Evolutionary conservation across 2,113 vertebrate genomes (phyloP).

Genomic region (Caranx melampygus): DNA sequence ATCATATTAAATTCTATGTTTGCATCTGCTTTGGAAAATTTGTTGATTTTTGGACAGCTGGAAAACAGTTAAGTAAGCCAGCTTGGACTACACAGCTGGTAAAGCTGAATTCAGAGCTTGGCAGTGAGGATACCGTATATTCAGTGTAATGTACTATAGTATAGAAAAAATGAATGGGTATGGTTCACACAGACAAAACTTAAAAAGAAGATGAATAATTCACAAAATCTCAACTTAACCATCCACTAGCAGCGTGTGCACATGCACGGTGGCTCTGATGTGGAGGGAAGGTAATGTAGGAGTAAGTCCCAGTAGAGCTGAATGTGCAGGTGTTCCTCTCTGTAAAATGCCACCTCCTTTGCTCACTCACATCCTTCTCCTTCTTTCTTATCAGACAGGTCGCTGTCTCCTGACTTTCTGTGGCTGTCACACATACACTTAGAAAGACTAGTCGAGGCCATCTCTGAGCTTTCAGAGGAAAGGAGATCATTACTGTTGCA

Average conservation of each 20-base stretch:
- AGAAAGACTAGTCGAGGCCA: conserved; percentile 68
- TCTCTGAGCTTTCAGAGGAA: conserved; percentile 66
- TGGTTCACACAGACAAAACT: conserved; percentile 64
- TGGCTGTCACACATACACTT: conserved; percentile 88
- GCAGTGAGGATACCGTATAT: conserved; percentile 4
- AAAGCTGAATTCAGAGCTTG: conserved; percentile 10
- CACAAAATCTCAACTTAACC: conserved; percentile 91
- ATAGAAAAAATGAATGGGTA: conserved; percentile 40
- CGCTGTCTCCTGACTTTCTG: conserved; percentile 93
- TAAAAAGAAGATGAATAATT: conserved; percentile 96
- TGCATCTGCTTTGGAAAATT: conserved; percentile 48
- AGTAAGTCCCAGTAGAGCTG: conserved; percentile 94
- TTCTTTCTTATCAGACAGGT: conserved; percentile 87
- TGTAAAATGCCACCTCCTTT: conserved; percentile 88
- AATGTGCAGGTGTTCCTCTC: conserved; percentile 94
- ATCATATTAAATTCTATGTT: conserved; percentile 42
- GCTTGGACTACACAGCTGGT: neutral
- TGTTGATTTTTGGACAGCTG: conserved; percentile 38
- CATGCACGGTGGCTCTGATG: conserved; percentile 86
- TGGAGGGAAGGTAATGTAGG: conserved; percentile 89
- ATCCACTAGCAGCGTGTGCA: conserved; percentile 56
- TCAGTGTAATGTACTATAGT: conserved; percentile 50
- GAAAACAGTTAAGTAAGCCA: neutral
- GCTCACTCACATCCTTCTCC: conserved; percentile 73
- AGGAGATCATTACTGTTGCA: conserved; percentile 77